phyloP scores from a whole-genome alignment of 2,888 invertebrate species.

The Pheosia gnoma region DNA sequence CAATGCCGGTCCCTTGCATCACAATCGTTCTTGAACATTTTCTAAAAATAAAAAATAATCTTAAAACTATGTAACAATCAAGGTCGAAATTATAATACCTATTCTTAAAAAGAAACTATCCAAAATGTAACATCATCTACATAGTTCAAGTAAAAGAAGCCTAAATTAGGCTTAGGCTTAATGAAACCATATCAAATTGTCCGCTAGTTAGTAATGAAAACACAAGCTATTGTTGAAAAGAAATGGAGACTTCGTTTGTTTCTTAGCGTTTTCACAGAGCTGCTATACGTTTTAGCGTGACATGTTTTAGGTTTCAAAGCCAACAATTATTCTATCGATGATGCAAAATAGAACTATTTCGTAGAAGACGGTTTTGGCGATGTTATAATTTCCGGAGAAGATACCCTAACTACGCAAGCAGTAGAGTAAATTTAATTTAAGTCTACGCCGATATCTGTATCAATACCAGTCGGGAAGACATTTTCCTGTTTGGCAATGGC shows the following conservation, averaged over 20 bases:
- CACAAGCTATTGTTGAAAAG: neutral
- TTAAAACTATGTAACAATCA: constrained; percentile 20
- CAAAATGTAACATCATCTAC: constrained; percentile 9
- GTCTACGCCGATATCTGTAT: too few species aligned
- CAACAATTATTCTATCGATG: constrained; percentile 1
- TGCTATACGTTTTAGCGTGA: neutral
- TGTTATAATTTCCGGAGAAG: too few species aligned
- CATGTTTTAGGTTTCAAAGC: neutral
- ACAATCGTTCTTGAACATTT: neutral
- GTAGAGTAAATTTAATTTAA: too few species aligned
- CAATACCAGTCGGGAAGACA: too few species aligned
- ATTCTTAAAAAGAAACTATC: too few species aligned
- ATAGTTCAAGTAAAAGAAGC: neutral
- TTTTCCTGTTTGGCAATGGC: neutral
- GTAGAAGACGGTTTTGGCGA: neutral
- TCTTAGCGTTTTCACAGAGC: neutral
- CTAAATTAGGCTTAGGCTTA: neutral
- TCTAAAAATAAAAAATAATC: neutral
- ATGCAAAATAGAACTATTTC: neutral
- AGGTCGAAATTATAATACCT: constrained; percentile 33
- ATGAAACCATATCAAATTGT: neutral
- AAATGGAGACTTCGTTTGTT: neutral
- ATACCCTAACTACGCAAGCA: too few species aligned
- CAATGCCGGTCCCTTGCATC: neutral
- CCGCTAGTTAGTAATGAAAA: neutral